Conservation (phyloP, 2,113 vertebrate genomes). For the Cynocephalus volans region DNA sequence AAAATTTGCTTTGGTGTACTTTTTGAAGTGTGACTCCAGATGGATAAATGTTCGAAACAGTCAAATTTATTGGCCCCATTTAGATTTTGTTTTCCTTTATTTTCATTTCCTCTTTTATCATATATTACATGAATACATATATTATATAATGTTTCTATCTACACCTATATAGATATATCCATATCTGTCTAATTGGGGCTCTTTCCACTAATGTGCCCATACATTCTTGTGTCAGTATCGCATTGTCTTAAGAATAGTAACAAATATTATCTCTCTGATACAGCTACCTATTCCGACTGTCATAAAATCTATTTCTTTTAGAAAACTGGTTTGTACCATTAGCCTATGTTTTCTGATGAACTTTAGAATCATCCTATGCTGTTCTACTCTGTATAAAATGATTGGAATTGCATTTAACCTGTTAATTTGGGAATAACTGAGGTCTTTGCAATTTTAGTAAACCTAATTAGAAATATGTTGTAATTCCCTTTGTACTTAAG, state of each 20-base stretch:
- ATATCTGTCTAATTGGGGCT: neutral
- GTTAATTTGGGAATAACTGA: constrained; percentile 35
- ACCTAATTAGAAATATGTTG: neutral
- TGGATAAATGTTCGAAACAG: constrained; percentile 14
- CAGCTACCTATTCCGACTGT: neutral
- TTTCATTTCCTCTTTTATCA: constrained; percentile 16
- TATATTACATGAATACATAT: neutral
- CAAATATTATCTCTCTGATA: neutral
- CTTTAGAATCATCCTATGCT: neutral
- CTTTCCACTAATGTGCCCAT: neutral
- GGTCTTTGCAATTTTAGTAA: neutral
- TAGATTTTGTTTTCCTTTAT: neutral
- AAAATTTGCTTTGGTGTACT: neutral
- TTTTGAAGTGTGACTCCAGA: neutral
- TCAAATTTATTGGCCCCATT: neutral
- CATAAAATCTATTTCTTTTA: neutral
- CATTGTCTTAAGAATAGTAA: neutral
- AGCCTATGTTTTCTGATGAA: constrained; percentile 15
- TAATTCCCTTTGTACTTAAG: neutral
- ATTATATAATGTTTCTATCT: neutral
- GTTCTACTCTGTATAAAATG: neutral
- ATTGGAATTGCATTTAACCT: neutral
- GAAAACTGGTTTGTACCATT: neutral
- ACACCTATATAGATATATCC: neutral
- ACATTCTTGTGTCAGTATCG: neutral